Evolutionary conservation across 2,797 vertebrate species (phyloP).

Genomic region (Thalassophryne amazonica): DNA sequence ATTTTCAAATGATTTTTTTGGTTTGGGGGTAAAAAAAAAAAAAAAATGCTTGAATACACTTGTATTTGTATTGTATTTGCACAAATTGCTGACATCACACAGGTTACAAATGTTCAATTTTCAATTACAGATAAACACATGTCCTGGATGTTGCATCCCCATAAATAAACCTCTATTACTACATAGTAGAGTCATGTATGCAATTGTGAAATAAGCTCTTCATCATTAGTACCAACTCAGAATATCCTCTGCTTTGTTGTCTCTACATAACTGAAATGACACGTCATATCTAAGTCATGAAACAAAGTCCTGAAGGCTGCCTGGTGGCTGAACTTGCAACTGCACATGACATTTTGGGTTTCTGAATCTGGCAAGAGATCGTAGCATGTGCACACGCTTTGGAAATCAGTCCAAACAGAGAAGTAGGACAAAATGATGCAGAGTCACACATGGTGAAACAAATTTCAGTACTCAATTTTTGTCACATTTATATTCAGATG

Average conservation of each 20-base stretch:
- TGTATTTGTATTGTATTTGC: conserved; percentile 14
- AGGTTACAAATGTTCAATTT: neutral
- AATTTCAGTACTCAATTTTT: conserved; percentile 11
- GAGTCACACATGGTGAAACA: too few species aligned
- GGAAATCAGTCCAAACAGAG: conserved; percentile 5
- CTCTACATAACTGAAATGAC: conserved; percentile 27
- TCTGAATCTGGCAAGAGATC: conserved; percentile 26
- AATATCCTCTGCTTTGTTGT: neutral
- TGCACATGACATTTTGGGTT: conserved; percentile 27
- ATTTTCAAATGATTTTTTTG: too few species aligned
- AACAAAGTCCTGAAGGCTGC: conserved; percentile 36
- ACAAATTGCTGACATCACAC: conserved; percentile 11
- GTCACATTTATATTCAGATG: too few species aligned
- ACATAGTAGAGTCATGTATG: neutral
- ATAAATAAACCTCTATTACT: neutral
- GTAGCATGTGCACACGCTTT: conserved; percentile 2
- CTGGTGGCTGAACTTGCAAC: conserved; percentile 56
- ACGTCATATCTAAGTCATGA: conserved; percentile 41
- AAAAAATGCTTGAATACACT: conserved; percentile 1
- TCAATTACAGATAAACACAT: conserved; percentile 2
- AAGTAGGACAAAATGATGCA: conserved; percentile 34
- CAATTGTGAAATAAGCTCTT: neutral
- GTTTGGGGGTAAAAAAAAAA: conserved; percentile 12
- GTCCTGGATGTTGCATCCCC: too few species aligned
- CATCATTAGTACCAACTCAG: neutral